Percentiles rank a stretch among this genome's conserved stretches.
These are phyloP conservation scores for Microcebus ravelobensis DNA, from an alignment of 2,113 vertebrate genomes.

Conservation along the genomic window DNA sequence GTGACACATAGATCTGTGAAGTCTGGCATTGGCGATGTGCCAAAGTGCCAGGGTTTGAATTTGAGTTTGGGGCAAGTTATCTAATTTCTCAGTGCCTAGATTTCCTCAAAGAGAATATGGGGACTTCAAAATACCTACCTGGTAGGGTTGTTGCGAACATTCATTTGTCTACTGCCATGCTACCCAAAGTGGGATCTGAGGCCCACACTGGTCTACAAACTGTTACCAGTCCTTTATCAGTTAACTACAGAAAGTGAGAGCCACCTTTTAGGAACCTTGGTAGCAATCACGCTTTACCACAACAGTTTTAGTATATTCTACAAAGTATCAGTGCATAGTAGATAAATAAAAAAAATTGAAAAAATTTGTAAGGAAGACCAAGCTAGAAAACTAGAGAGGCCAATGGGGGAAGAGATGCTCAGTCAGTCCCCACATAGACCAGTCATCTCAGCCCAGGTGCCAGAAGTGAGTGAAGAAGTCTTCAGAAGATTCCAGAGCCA, in stretches of 20 bases:
- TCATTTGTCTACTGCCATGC: neutral
- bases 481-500: neutral
- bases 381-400: neutral
- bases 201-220: neutral
- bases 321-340: neutral
- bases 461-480: neutral
- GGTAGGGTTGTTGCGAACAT: neutral
- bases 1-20: neutral
- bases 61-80: neutral
- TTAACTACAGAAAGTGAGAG: neutral
- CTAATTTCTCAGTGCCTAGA: neutral
- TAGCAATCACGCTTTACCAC: neutral
- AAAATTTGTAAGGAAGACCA: neutral
- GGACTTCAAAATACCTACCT: neutral
- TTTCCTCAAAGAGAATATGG: neutral
- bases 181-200: neutral
- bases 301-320: neutral
- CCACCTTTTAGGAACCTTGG: neutral
- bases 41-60: neutral
- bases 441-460: neutral
- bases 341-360: neutral
- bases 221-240: neutral
- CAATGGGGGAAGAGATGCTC: too few species aligned
- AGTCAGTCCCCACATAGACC: neutral
- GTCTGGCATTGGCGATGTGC: neutral